Evolutionary conservation across 2,888 invertebrate genomes (phyloP), one percentile per base, ranked within the genome.

Genomic region (Trissolcus brochymenae): DNA sequence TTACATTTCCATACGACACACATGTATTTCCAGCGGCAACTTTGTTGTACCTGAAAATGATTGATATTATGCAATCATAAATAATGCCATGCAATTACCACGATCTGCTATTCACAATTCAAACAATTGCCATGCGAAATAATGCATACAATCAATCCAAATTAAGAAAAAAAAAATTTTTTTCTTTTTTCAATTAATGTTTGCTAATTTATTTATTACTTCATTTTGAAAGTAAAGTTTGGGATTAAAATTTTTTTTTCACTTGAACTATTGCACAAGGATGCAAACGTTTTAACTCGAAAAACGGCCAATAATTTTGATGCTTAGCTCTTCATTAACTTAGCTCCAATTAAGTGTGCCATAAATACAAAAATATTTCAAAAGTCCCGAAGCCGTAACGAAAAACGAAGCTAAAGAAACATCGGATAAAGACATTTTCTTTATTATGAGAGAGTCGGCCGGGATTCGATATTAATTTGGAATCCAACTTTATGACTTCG

Each of bases 1-100:
- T 65, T 61, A 60, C 62, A 71, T 66, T 70, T 64, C 57, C 57
- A 51, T 54, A 62, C 46, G 46, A 46, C 46, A 46, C 46, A 16
- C 46, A 46, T 35, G 9, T 35, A 35, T 46, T 46, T 46, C 46
- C 14, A 46, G 46, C n/a, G 16, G 46, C n/a, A 16, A 46, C 46
- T 46, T 46, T 46, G 46, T 46, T 46, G 46, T 16, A 46, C 35
- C 35, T 35, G 35, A 35, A 35, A 35, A 35, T 35, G 35, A 35
- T 35, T 35, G 35, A 35, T 35, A 35, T 35, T 35, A 11, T 35
- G 35, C 35, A 35, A 35, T 35, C 35, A 11, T 35, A 35, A 9
- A 35, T 11, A 11, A 11, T 35, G 35, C 9, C 35, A 11, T 35
- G 35, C 35, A 35, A 35, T 35, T 35, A 35, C 35, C 11, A 35